Evolutionary conservation across 2,113 vertebrate species (phyloP), one percentile per base, ranked within the genome.

Genomic region (Poecilia latipinna): DNA sequence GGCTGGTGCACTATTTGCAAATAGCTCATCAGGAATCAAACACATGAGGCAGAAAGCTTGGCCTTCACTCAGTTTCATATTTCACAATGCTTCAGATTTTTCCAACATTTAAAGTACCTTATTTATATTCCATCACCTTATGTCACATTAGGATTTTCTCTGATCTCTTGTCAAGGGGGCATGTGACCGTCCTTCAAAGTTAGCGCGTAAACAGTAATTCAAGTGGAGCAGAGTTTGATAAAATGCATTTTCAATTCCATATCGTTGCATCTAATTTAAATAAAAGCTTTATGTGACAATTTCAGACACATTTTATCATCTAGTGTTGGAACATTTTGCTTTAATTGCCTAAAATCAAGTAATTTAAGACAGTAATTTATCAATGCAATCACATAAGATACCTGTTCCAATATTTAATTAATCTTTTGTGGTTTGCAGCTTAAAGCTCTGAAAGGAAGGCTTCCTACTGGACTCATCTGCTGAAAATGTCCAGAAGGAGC

Each of bases 1-100:
- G 80, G 78, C 57, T 61, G 81, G 17, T 33, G 37, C 70, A 82
- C 54, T n/a, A 26, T 79, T 78, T 65, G n/a, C 35, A 68, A 79
- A 83, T 78, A 83, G 65, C 82, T 85, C 79, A 84, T 88, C 68
- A 75, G 74, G 82, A 78, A 75, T 79, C 74, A 85, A 85, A 81
- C 82, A 72, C 57, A 3, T 57, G 69, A 60, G 76, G 51, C 28
- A 22, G 61, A 74, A 74, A 70, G 44, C 22, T 15, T 29, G 17
- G 65, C 33, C 69, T 74, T 19, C 42, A 28, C 1, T 31, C 31
- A 61, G 28, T 26, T 57, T 57, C 51, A n/a, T n/a, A 57, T 57
- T 57, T 57, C 51, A 62, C 13, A 31, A 35, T 24, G 31, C 19
- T 71, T 74, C 22, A 84, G 51, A 64, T 71, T 57, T 57, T n/a